Percentiles rank a stretch among this genome's conserved stretches.
phyloP scores from a whole-genome alignment of 2,888 invertebrate genomes.

The Cephus spinipes region DNA sequence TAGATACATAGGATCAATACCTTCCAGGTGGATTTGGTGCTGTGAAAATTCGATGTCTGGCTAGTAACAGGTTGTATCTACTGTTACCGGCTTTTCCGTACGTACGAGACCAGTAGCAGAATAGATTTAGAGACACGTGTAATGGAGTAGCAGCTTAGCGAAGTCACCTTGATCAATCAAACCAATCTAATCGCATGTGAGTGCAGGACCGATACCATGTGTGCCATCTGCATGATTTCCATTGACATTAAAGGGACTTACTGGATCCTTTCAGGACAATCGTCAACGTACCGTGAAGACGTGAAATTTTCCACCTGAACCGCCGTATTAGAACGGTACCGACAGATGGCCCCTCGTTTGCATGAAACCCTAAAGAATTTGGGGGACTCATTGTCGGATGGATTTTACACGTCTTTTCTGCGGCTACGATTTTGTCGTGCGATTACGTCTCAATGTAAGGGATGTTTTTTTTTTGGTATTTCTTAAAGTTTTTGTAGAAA shows the following conservation, averaged over 20 bases:
- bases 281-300: conserved; percentile 42
- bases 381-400: neutral
- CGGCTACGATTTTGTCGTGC: neutral
- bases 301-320: conserved; percentile 55
- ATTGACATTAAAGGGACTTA: conserved; percentile 4
- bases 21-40: too few relatives aligned
- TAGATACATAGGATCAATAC: neutral
- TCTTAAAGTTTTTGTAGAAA: neutral
- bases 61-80: neutral
- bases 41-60: neutral
- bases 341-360: conserved; percentile 49
- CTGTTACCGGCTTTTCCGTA: neutral
- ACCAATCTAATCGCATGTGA: neutral
- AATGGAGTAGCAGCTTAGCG: neutral
- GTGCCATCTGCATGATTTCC: conserved; percentile 34
- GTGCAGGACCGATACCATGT: neutral
- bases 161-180: neutral
- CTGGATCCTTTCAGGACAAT: neutral
- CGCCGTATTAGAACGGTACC: neutral
- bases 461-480: neutral
- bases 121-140: neutral
- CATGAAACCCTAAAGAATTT: conserved; percentile 26
- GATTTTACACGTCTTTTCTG: neutral
- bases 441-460: neutral
- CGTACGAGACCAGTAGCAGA: neutral